These are phyloP conservation scores for Bergia sp. DNA, from an alignment of 92 coral and sea anemone species.

Conservation along the genomic window DNA sequence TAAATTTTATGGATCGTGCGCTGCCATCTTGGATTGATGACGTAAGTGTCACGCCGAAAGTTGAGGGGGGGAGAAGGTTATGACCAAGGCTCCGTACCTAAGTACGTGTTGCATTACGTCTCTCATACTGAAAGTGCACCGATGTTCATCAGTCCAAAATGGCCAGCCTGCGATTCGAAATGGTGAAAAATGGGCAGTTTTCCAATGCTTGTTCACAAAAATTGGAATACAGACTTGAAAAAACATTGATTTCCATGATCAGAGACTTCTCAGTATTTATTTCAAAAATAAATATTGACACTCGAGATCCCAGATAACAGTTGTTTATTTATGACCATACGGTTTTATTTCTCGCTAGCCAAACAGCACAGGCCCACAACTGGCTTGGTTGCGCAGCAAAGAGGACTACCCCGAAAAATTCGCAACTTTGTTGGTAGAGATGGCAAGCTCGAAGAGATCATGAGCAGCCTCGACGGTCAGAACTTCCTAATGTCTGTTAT, in stretches of 20 bases:
- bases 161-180: neutral
- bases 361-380: neutral
- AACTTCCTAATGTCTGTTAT: slow-evolving; percentile 26
- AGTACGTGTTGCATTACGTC: too few relatives aligned
- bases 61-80: too few relatives aligned
- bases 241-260: too few relatives aligned
- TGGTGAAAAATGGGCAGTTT: neutral
- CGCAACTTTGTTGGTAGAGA: slow-evolving; percentile 67
- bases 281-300: neutral
- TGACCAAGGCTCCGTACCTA: too few relatives aligned
- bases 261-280: too few relatives aligned
- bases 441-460: slow-evolving; percentile 32
- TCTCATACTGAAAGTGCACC: neutral
- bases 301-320: neutral
- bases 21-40: too few relatives aligned
- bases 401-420: slow-evolving; percentile 45
- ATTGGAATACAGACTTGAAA: too few relatives aligned
- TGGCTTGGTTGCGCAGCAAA: neutral
- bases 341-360: neutral
- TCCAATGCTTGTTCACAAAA: neutral
- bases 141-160: neutral
- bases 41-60: too few relatives aligned
- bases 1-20: too few relatives aligned
- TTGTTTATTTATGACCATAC: neutral
- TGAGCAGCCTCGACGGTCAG: neutral